A percentile compares a stretch with the other conserved stretches of the same genome.
These are phyloP conservation scores for Eurois occulta DNA, from an alignment of 2,888 invertebrate species.

Conservation along the genomic window DNA sequence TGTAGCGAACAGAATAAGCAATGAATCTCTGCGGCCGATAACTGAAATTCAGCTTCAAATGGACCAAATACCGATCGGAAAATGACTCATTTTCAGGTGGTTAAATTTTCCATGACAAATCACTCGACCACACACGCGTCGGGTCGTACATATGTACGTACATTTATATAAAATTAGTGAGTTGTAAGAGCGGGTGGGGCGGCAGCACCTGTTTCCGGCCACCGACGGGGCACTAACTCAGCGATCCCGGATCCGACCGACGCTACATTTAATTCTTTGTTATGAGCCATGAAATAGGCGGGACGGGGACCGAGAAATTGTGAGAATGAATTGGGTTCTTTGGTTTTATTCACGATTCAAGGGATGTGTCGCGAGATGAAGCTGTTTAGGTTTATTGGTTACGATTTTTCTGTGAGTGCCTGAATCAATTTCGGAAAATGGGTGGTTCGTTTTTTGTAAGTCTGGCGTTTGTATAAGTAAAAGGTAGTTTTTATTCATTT, in stretches of 20 bases:
- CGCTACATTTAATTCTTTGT: slow-evolving; percentile 84
- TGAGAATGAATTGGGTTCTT: slow-evolving; percentile 60
- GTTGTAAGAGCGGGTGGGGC: slow-evolving; percentile 79
- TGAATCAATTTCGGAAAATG: slow-evolving; percentile 55
- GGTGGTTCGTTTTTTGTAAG: slow-evolving; percentile 17
- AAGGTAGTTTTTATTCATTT: neutral
- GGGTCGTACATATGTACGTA: slow-evolving; percentile 57
- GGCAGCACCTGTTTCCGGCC: slow-evolving; percentile 85
- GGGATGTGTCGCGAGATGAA: slow-evolving; percentile 55
- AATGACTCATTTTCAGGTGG: slow-evolving; percentile 54
- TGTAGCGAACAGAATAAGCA: neutral
- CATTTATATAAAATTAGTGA: slow-evolving; percentile 83
- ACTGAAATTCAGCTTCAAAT: slow-evolving; percentile 34
- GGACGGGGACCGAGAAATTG: slow-evolving; percentile 57
- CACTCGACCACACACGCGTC: slow-evolving; percentile 62
- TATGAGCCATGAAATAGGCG: slow-evolving; percentile 70
- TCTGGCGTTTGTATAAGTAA: slow-evolving; percentile 31
- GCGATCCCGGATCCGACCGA: slow-evolving; percentile 82
- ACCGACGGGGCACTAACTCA: slow-evolving; percentile 84
- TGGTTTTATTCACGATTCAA: slow-evolving; percentile 63
- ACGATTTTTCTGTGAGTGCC: slow-evolving; percentile 52
- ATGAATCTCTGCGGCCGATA: neutral
- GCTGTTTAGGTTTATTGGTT: slow-evolving; percentile 63
- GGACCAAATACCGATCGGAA: slow-evolving; percentile 37
- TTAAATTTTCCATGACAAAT: slow-evolving; percentile 67